Evolutionary conservation across 2,888 invertebrate genomes (phyloP).

Genomic region (Drosophila suboccidentalis): DNA sequence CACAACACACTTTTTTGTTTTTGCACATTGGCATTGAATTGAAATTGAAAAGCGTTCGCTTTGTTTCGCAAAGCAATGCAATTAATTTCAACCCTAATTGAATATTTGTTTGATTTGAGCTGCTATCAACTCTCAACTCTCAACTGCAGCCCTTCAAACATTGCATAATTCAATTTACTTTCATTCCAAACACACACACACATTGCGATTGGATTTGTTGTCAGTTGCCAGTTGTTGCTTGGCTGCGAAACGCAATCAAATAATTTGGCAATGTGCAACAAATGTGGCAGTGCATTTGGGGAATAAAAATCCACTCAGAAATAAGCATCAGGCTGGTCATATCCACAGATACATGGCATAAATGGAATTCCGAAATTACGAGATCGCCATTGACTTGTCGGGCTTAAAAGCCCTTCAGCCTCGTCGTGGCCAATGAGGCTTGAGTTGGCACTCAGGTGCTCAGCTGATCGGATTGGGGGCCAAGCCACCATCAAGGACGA

Average conservation of each 20-base stretch:
- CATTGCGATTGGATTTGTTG: constrained; percentile 6
- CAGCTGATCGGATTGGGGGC: constrained; percentile 1
- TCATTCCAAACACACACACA: constrained; percentile 28
- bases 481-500: constrained; percentile 36
- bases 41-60: constrained; percentile 26
- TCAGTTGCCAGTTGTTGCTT: constrained; percentile 20
- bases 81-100: constrained; percentile 62
- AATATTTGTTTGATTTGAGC: constrained; percentile 58
- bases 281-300: constrained; percentile 30
- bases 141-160: constrained; percentile 37
- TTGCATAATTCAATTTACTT: constrained; percentile 64
- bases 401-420: constrained; percentile 6
- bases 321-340: constrained; percentile 19
- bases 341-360: constrained; percentile 8
- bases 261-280: constrained; percentile 45
- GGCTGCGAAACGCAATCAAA: constrained; percentile 35
- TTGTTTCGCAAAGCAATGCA: constrained; percentile 50
- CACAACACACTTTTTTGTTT: background rate
- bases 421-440: constrained; percentile 20
- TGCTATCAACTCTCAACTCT: constrained; percentile 16
- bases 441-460: constrained; percentile 35
- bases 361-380: constrained; percentile 9
- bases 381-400: constrained; percentile 9
- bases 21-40: constrained; percentile 26
- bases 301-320: constrained; percentile 14